Conservation (phyloP, 1,140 invertebrate species). For the Liolophura sinensis region DNA sequence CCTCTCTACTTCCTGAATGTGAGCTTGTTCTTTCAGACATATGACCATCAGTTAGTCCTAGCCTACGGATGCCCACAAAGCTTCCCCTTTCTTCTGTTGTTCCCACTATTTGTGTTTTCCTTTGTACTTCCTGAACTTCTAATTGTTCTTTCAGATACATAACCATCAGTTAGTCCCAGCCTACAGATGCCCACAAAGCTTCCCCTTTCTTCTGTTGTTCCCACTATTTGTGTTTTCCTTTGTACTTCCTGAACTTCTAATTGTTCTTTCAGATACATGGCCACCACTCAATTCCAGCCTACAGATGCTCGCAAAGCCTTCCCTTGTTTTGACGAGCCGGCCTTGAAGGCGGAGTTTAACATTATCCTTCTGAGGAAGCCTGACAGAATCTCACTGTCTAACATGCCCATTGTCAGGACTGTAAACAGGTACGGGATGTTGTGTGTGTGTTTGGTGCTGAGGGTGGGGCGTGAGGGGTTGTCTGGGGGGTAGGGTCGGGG, state of each 20-base stretch:
- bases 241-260: neutral
- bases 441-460: too few relatives aligned
- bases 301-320: conserved; percentile 83
- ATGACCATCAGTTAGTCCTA: too few relatives aligned
- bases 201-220: too few relatives aligned
- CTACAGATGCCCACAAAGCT: too few relatives aligned
- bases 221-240: neutral
- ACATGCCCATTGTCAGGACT: conserved; percentile 67
- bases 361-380: conserved; percentile 70
- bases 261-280: conserved; percentile 6
- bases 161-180: too few relatives aligned
- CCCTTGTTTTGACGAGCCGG: conserved; percentile 93
- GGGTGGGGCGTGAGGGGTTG: neutral
- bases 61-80: too few relatives aligned
- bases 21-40: too few relatives aligned
- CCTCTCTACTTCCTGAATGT: too few relatives aligned
- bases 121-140: too few relatives aligned
- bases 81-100: too few relatives aligned
- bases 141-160: too few relatives aligned
- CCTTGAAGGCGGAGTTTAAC: conserved; percentile 80
- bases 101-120: too few relatives aligned
- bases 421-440: neutral
- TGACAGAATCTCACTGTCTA: conserved; percentile 72
- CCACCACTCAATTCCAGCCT: conserved; percentile 75
- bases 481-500: neutral